Base-by-base conservation (phyloP, 2,888 invertebrate genomes). In the Rhagonycha fulva region DNA sequence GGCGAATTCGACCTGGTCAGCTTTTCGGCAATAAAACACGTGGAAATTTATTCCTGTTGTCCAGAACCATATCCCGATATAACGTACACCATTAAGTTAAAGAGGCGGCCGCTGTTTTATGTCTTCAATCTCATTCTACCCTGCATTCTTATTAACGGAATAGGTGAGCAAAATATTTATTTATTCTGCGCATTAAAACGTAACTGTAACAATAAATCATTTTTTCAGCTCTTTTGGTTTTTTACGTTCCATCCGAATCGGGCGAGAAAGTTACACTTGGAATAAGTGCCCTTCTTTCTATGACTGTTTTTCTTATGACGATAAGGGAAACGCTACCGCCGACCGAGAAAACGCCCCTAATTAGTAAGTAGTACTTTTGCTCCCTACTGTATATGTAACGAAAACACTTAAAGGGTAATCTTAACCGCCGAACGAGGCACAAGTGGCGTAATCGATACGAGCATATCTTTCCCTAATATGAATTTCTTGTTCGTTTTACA, bases 221-320 rank as follows among this genome's bases (percentile, higher is more conserved):
- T 10, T 23, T 87, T 87, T 73, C 89, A 93, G 95, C 95, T 69
- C 90, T 96, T 69, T 89, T 96, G 82, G 95, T 95, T 75, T 96
- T 96, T 89, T 96, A 95, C 90, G 95, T 96, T 83, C 96, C 96
- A 26, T 94, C 95, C 63, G 96, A 95, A 85, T 95, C 95, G 4
- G 96, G 96, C 0, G 96, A 96, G 87, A 96, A 96, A 87, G 96
- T 96, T 77, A 96, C 95, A 1, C 89, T 96, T 24, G 95, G 95
- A 24, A 96, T 96, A 84, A 95, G 95, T 82, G 95, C 96, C 4
- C 90, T 96, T n/a, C 90, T 96, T 12, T 95, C 95, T 23, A 95
- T 96, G 93, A 96, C 96, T 0, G 96, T 96, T 47, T 96, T 96
- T 87, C 90, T 96, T 79, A 95, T 96, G 95, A 94, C 96, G 66